Base-by-base conservation (phyloP, 2,113 vertebrate genomes). In the Eptesicus fuscus region DNA sequence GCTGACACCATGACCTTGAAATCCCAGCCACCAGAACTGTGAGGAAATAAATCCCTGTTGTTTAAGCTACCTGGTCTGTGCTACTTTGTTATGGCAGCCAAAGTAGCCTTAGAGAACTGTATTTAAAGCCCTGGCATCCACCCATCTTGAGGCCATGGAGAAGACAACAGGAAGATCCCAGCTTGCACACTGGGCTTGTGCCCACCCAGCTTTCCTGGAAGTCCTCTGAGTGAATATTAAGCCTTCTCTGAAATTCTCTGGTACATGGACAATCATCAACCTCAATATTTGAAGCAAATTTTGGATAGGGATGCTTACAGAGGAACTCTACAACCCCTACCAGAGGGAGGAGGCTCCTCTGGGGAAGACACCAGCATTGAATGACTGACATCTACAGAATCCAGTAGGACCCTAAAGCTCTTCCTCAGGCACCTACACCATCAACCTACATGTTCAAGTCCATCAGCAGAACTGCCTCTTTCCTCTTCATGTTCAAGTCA, bases 381-480 rank as follows among this genome's bases (percentile, higher is more conserved):
- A 23, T 51, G 32, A 76, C n/a, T 11, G 44, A 1, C 2, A 42
- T 22, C 53, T 25, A 1, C 32, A 11, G 25, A 69, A 88, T 40
- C 32, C 17, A 51, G 0, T 0, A 3, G 49, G 53, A 37, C 5
- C 51, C 17, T n/a, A 18, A 22, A 13, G 22, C 23, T 67, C 40
- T 78, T 22, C 63, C 47, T 37, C 18, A 14, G 63, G 25, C 7
- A 49, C 1, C 13, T 4, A 1, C 0, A 18, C 28, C 17, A 23
- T 30, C 17, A 32, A 18, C 23, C 2, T 59, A 35, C 59, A 16
- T 8, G 13, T 17, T 93, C 30, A 3, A 0, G 61, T 14, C 37
- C 20, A 18, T 18, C 51, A 53, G 51, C 51, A 53, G 51, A 10
- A 13, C 32, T 23, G 3, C 1, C 32, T 51, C 42, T n/a, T 71